phyloP scores from a whole-genome alignment of 2,113 vertebrate species.

The Microcebus ravelobensis region DNA sequence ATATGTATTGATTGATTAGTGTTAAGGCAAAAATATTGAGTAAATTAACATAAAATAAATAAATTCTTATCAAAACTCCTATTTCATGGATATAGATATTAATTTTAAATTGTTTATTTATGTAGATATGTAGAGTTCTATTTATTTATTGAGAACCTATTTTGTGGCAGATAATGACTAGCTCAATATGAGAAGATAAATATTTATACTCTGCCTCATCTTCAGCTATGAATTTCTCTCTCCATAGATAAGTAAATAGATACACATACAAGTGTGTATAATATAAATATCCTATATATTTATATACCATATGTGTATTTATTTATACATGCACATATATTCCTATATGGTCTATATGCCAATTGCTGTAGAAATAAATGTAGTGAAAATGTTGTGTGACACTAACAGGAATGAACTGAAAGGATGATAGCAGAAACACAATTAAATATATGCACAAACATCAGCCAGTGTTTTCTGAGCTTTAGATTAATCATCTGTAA shows the following conservation, averaged over 20 bases:
- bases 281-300: not conserved
- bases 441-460: not conserved
- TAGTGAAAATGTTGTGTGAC: not conserved
- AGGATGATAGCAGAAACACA: not conserved
- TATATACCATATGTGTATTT: not conserved
- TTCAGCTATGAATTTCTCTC: not conserved
- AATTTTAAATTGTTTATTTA: not conserved
- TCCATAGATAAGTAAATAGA: too few species aligned
- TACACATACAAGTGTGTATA: not conserved
- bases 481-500: not conserved
- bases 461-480: not conserved
- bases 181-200: not conserved
- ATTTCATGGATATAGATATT: not conserved
- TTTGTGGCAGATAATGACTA: not conserved
- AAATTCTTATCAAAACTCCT: not conserved
- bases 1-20: not conserved
- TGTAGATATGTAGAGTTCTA: not conserved
- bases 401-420: not conserved
- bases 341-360: not conserved
- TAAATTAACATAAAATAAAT: not conserved
- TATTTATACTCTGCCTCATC: not conserved
- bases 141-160: not conserved
- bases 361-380: not conserved
- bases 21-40: not conserved
- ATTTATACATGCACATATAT: not conserved